Evolutionary conservation across 2,797 vertebrate species (phyloP), one percentile per base, ranked within the genome.

Genomic region (Fistularia commersonii): DNA sequence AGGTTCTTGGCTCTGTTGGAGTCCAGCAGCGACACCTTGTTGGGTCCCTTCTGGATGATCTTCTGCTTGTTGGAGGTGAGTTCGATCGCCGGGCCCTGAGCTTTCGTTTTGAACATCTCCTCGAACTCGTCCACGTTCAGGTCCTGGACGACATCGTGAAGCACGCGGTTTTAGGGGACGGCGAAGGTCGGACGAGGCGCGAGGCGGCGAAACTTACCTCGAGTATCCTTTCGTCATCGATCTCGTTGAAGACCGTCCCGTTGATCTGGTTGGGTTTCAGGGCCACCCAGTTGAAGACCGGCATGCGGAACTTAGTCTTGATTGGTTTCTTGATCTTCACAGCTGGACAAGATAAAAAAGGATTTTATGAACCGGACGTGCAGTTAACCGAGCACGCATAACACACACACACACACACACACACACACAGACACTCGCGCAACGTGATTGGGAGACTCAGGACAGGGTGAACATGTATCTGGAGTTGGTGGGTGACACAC

Each of bases 321-420:
- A 99, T 99, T 45, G 97, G 97, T 54, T 98, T 98, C 90, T 99
- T 99, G 78, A 98, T 99, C 32, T 96, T 93, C 80, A 99, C 95
- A 59, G 97, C 97, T 99, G 62, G 57, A 81, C 33, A 40, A 41
- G 43, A 74, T 7, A 74, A 14, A 64, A 7, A 51, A n/a, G n/a
- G n/a, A n/a, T n/a, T n/a, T n/a, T n/a, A n/a, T n/a, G 1, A 14
- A 36, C 65, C 83, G 60, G 85, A 48, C n/a, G 15, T 9, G 41
- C 36, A 5, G 31, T 39, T 46, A 35, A 52, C 32, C 11, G 8
- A 4, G 38, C 15, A 43, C 31, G 49, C 41, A 40, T 9, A 8
- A 38, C 43, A 32, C n/a, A n/a, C n/a, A n/a, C n/a, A n/a, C n/a
- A n/a, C n/a, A n/a, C n/a, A n/a, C n/a, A n/a, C n/a, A n/a, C 33